Conservation (phyloP, 2,797 vertebrate species). For the Periparus ater region DNA sequence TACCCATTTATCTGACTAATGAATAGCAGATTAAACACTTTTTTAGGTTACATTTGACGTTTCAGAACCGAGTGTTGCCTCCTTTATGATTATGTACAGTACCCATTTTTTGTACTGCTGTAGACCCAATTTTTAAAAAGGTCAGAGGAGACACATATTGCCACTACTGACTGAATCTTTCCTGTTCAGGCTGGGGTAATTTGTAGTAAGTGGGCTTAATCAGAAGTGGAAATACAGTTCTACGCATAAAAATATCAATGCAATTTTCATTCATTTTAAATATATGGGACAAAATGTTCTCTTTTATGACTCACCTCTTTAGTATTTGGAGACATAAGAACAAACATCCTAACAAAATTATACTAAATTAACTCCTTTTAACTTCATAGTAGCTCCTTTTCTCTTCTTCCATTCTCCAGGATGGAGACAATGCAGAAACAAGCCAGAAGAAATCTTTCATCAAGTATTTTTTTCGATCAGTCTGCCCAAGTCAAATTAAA, state of each 20-base stretch:
- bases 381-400: neutral
- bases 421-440: neutral
- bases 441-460: neutral
- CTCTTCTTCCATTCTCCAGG: neutral
- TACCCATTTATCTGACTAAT: neutral
- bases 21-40: neutral
- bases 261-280: neutral
- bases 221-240: neutral
- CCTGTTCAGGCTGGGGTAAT: neutral
- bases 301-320: neutral
- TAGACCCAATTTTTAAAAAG: neutral
- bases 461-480: neutral
- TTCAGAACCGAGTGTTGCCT: neutral
- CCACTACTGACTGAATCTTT: neutral
- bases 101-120: neutral
- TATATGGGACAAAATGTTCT: neutral
- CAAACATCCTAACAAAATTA: neutral
- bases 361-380: neutral
- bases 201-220: neutral
- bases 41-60: neutral
- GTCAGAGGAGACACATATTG: neutral
- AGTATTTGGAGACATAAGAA: neutral
- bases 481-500: conserved; percentile 6
- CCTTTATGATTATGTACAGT: neutral
- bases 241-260: neutral